Conservation (phyloP, 2,113 vertebrate species). For the Castor canadensis region DNA sequence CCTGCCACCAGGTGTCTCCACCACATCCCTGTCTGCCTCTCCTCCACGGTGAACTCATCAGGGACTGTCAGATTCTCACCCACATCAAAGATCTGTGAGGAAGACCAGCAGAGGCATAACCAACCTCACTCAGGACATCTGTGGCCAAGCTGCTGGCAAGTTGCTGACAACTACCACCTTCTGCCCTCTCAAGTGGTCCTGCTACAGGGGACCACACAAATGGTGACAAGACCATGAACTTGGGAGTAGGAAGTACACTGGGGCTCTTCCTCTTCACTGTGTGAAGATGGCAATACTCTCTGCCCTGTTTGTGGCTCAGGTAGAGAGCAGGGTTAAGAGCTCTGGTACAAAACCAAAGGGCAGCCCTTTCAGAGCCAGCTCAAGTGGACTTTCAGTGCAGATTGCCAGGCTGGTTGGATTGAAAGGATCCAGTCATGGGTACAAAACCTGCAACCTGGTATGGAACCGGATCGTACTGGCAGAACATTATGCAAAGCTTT, state of each 20-base stretch:
- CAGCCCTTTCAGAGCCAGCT: neutral
- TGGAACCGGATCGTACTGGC: neutral
- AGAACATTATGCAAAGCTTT: constrained; percentile 51
- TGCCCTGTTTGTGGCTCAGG: neutral
- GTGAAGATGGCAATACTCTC: neutral
- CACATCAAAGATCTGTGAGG: constrained; percentile 94
- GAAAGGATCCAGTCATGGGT: neutral
- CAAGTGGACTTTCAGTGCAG: neutral
- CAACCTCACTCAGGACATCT: no score
- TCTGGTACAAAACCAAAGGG: neutral
- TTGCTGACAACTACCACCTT: no score
- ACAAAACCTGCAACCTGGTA: neutral
- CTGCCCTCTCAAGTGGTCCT: neutral
- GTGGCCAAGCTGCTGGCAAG: neutral
- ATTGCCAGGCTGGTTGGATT: neutral
- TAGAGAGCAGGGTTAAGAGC: neutral
- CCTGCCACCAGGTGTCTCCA: constrained; percentile 98
- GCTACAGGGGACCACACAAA: neutral
- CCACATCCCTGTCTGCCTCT: constrained; percentile 96
- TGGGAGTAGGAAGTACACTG: neutral
- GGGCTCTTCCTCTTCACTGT: no score
- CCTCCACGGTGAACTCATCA: constrained; percentile 97
- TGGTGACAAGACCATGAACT: neutral
- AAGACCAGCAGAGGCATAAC: neutral
- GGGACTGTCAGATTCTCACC: constrained; percentile 96